These are phyloP conservation scores for Ascaphus truei DNA, from an alignment of 2,113 vertebrate species.

Conservation along the genomic window DNA sequence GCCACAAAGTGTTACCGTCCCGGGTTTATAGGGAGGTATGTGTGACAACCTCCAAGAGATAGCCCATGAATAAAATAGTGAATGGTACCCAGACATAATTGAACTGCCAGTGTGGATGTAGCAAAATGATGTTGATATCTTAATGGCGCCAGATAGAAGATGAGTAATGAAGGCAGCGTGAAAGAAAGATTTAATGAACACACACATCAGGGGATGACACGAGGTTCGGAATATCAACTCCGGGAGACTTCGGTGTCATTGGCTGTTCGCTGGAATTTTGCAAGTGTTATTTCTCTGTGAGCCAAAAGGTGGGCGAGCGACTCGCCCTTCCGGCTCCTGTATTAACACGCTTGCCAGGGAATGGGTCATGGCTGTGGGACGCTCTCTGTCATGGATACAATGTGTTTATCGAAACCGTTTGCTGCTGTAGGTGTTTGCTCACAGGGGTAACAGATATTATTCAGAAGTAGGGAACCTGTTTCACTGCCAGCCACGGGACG, in stretches of 20 bases:
- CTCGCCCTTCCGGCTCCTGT: neutral
- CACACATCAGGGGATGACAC: slow-evolving; percentile 27
- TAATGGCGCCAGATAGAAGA: slow-evolving; percentile 59
- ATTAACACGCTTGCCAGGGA: slow-evolving; percentile 3
- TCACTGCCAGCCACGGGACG: too few relatives aligned
- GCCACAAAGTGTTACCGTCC: slow-evolving; percentile 51
- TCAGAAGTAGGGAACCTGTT: too few relatives aligned
- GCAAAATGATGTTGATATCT: slow-evolving; percentile 69
- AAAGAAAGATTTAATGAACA: slow-evolving; percentile 47
- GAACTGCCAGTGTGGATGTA: slow-evolving; percentile 66
- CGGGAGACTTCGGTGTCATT: neutral
- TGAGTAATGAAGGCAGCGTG: slow-evolving; percentile 47
- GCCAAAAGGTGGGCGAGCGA: too few relatives aligned
- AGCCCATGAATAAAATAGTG: slow-evolving; percentile 64
- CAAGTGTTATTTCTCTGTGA: neutral
- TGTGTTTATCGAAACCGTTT: too few relatives aligned
- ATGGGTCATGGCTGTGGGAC: neutral
- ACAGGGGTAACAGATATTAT: too few relatives aligned
- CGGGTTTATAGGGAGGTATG: slow-evolving; percentile 38
- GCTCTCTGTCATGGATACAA: too few relatives aligned
- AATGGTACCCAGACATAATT: slow-evolving; percentile 65
- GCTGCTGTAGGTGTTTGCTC: too few relatives aligned
- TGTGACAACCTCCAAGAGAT: slow-evolving; percentile 60
- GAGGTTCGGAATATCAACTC: neutral
- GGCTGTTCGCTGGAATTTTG: neutral